Evolutionary conservation across 2,113 vertebrate genomes (phyloP).

Genomic region (Lophochroa leadbeateri): DNA sequence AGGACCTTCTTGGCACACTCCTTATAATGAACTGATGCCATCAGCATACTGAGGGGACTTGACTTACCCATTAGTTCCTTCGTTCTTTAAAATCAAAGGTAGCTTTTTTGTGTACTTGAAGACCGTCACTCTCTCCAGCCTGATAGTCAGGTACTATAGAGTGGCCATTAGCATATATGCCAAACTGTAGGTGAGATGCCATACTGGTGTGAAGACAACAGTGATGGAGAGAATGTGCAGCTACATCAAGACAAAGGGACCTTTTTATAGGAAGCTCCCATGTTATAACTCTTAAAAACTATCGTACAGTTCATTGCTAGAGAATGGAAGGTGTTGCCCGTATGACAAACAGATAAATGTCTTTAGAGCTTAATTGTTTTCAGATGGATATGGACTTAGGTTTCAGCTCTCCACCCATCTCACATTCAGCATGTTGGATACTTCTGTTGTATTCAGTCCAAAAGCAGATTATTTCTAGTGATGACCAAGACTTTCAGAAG

Average conservation of each 20-base stretch:
- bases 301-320: constrained; percentile 10
- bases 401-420: constrained; percentile 29
- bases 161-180: neutral
- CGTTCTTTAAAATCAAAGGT: constrained; percentile 17
- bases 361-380: neutral
- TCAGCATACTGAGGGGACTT: neutral
- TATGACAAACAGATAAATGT: neutral
- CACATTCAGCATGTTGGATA: neutral
- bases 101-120: neutral
- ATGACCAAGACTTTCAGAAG: constrained; percentile 39
- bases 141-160: neutral
- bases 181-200: neutral
- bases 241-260: neutral
- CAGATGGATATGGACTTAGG: neutral
- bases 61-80: neutral
- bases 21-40: constrained; percentile 35
- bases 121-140: constrained; percentile 6
- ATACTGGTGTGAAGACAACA: neutral
- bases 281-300: neutral
- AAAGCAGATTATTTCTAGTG: neutral
- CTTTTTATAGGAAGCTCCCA: neutral
- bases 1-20: constrained; percentile 10
- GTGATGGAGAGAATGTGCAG: neutral
- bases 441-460: neutral
- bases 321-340: neutral